These are phyloP conservation scores for Cylindroiulus punctatus DNA, from an alignment of 2,888 invertebrate genomes.

Conservation along the genomic window DNA sequence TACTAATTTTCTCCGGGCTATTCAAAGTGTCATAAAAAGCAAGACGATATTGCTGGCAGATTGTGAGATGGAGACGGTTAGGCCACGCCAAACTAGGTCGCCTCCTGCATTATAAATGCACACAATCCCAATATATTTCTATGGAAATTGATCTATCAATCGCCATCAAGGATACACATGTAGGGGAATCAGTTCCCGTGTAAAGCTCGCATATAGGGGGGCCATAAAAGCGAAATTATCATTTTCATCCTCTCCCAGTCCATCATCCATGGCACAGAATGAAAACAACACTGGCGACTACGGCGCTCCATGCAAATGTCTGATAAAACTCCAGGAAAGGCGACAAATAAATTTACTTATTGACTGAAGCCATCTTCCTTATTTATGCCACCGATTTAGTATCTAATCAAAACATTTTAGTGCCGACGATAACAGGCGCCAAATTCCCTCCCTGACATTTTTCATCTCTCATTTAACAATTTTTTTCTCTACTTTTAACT, in stretches of 20 bases:
- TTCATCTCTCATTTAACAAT: not conserved
- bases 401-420: slow-evolving; percentile 32
- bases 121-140: slow-evolving; percentile 6
- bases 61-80: not conserved
- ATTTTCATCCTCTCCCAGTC: slow-evolving; percentile 14
- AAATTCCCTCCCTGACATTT: not conserved
- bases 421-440: slow-evolving; percentile 32
- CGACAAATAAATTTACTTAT: slow-evolving; percentile 32
- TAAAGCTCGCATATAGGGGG: not conserved
- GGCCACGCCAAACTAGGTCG: slow-evolving; percentile 9
- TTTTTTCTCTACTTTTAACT: too few species aligned
- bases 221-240: slow-evolving; percentile 22
- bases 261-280: not conserved
- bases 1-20: slow-evolving; percentile 32
- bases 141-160: slow-evolving; percentile 32
- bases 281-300: not conserved
- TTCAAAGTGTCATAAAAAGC: not conserved
- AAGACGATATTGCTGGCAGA: not conserved
- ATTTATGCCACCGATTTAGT: slow-evolving; percentile 32
- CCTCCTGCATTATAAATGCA: slow-evolving; percentile 23
- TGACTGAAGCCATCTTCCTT: slow-evolving; percentile 26
- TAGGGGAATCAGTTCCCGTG: not conserved
- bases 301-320: not conserved
- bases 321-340: slow-evolving; percentile 20
- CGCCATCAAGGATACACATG: slow-evolving; percentile 14